Evolutionary conservation across 2,797 vertebrate genomes (phyloP).

Genomic region (Iguana delicatissima): DNA sequence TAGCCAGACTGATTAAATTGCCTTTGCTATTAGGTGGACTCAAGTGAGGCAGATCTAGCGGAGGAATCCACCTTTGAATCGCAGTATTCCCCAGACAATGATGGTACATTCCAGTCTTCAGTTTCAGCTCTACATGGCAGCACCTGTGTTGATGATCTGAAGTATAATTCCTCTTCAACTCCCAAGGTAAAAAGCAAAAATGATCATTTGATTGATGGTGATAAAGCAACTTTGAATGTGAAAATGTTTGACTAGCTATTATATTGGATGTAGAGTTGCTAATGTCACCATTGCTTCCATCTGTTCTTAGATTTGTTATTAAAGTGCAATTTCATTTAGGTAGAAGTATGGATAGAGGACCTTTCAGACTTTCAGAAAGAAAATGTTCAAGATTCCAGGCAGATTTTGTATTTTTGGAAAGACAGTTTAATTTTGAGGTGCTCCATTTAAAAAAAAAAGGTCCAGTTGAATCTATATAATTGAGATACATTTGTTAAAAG

Average conservation of each 20-base stretch:
- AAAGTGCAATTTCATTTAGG: constrained; percentile 47
- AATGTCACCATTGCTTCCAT: constrained; percentile 44
- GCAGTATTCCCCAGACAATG: constrained; percentile 82
- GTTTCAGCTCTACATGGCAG: constrained; percentile 87
- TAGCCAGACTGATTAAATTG: constrained; percentile 60
- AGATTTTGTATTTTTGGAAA: constrained; percentile 35
- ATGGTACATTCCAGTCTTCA: constrained; percentile 87
- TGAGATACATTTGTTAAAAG: constrained; percentile 34
- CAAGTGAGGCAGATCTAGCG: constrained; percentile 84
- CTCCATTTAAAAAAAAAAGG: constrained; percentile 14
- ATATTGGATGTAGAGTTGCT: constrained; percentile 14
- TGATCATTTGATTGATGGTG: constrained; percentile 45
- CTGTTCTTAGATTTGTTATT: constrained; percentile 21
- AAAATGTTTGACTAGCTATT: constrained; percentile 27
- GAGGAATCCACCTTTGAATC: constrained; percentile 86
- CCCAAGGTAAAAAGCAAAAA: constrained; percentile 83
- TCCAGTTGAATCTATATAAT: constrained; percentile 8
- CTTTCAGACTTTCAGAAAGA: constrained; percentile 19
- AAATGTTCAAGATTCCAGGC: constrained; percentile 16
- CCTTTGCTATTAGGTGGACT: constrained; percentile 88
- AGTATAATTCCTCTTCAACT: constrained; percentile 79
- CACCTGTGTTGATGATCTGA: constrained; percentile 82
- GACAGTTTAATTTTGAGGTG: constrained; percentile 11
- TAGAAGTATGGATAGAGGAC: constrained; percentile 10
- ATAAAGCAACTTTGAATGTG: constrained; percentile 9